Evolutionary conservation across 1,140 invertebrate genomes (phyloP).

Genomic region (Schlechtendalia chinensis): DNA sequence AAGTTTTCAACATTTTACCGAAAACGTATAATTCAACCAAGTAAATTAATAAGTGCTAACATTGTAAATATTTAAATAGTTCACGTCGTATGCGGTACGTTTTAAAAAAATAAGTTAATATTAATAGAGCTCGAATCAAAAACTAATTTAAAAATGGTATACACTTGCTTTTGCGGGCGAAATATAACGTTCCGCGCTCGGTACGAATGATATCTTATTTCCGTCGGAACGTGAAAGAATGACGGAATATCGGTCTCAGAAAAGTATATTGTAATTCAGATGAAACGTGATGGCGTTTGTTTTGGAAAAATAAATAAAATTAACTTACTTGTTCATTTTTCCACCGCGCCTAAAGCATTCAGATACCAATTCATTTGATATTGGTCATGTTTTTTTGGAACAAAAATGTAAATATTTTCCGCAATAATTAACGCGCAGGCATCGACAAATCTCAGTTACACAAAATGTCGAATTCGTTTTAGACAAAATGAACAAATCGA

Average conservation of each 20-base stretch:
- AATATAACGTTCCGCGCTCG: background rate
- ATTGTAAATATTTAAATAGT: background rate
- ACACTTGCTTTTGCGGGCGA: background rate
- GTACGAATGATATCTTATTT: background rate
- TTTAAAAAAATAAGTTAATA: conserved; percentile 8
- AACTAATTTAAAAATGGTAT: background rate
- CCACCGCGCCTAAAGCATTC: too few relatives aligned
- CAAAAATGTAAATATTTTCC: too few relatives aligned
- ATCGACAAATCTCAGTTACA: too few relatives aligned
- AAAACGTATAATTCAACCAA: background rate
- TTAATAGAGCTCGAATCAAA: background rate
- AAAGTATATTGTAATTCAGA: background rate
- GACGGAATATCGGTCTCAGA: background rate
- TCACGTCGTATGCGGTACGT: too few relatives aligned
- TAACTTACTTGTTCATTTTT: too few relatives aligned
- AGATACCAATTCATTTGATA: too few relatives aligned
- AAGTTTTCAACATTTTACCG: conserved; percentile 5
- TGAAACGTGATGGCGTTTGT: background rate
- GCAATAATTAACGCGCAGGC: too few relatives aligned
- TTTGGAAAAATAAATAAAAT: too few relatives aligned
- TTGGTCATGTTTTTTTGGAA: too few relatives aligned
- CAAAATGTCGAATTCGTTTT: too few relatives aligned
- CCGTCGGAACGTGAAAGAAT: background rate
- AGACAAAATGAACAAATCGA: too few relatives aligned
- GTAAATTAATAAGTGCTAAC: conserved; percentile 4